These are phyloP conservation scores for Taurulus bubalis DNA, from an alignment of 2,113 vertebrate species.

Conservation along the genomic window DNA sequence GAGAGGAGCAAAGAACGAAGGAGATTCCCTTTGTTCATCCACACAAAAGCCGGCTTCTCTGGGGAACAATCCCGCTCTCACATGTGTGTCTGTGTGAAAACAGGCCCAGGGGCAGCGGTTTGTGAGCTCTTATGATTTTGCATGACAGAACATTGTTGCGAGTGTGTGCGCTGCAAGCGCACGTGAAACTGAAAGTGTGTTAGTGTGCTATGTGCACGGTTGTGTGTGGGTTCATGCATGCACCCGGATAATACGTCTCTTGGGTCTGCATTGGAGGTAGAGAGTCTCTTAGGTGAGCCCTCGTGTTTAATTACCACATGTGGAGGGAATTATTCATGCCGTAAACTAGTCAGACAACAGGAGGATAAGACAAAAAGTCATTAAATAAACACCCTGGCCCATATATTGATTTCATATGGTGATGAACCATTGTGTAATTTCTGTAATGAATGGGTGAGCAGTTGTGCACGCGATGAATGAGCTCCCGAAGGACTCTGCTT, in stretches of 20 bases:
- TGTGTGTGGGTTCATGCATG: constrained; percentile 18
- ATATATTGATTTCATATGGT: neutral
- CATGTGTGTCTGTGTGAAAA: constrained; percentile 40
- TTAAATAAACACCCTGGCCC: neutral
- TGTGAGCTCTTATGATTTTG: constrained; percentile 61
- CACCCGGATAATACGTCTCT: constrained; percentile 5
- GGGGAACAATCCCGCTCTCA: constrained; percentile 45
- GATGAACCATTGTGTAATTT: constrained; percentile 21
- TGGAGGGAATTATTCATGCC: constrained; percentile 25
- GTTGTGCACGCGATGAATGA: constrained; percentile 30
- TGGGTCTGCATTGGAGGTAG: constrained; percentile 13
- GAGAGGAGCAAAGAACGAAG: constrained; percentile 53
- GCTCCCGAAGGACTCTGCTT: constrained; percentile 32
- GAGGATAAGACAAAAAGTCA: neutral
- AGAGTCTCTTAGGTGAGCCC: constrained; percentile 44
- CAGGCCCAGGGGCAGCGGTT: constrained; percentile 48
- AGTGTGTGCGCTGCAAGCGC: constrained; percentile 38
- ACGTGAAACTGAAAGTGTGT: constrained; percentile 20
- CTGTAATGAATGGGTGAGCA: constrained; percentile 33
- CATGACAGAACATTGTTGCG: constrained; percentile 22
- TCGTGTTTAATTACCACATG: constrained; percentile 39
- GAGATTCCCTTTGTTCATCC: constrained; percentile 79
- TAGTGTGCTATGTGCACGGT: constrained; percentile 19
- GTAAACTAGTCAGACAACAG: neutral
- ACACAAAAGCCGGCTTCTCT: constrained; percentile 63